Conservation (phyloP, 2,888 invertebrate species). For the Merodon equestris region DNA sequence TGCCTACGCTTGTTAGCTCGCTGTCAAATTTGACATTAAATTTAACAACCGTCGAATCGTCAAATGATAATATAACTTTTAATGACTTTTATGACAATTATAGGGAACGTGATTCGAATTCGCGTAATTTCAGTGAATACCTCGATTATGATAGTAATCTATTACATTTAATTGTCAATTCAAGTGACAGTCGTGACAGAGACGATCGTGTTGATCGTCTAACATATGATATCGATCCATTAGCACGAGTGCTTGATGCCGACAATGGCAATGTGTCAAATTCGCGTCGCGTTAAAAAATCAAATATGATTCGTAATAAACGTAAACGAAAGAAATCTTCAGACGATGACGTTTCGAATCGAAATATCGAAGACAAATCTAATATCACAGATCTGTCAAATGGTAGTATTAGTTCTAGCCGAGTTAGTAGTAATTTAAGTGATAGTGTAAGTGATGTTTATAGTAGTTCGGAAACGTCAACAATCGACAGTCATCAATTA, state of each 20-base stretch:
- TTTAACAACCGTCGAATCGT: constrained; percentile 28
- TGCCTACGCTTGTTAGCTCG: constrained; percentile 24
- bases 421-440: constrained; percentile 46
- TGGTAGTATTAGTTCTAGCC: constrained; percentile 56
- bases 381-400: constrained; percentile 62
- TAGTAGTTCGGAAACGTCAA: constrained; percentile 71
- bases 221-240: constrained; percentile 46
- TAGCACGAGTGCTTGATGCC: constrained; percentile 54
- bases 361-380: constrained; percentile 45
- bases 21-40: constrained; percentile 46
- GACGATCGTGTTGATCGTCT: constrained; percentile 45
- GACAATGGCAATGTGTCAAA: constrained; percentile 45
- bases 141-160: constrained; percentile 53
- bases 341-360: constrained; percentile 17
- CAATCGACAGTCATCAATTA: constrained; percentile 69
- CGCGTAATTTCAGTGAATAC: constrained; percentile 48
- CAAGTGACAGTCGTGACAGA: constrained; percentile 70
- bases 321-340: constrained; percentile 69
- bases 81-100: constrained; percentile 24
- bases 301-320: constrained; percentile 64
- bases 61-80: constrained; percentile 26
- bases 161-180: constrained; percentile 50
- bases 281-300: constrained; percentile 69
- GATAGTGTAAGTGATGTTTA: constrained; percentile 55
- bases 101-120: constrained; percentile 51